Evolutionary conservation across 2,888 invertebrate genomes (phyloP).

Genomic region (Pyrocoelia pectoralis): DNA sequence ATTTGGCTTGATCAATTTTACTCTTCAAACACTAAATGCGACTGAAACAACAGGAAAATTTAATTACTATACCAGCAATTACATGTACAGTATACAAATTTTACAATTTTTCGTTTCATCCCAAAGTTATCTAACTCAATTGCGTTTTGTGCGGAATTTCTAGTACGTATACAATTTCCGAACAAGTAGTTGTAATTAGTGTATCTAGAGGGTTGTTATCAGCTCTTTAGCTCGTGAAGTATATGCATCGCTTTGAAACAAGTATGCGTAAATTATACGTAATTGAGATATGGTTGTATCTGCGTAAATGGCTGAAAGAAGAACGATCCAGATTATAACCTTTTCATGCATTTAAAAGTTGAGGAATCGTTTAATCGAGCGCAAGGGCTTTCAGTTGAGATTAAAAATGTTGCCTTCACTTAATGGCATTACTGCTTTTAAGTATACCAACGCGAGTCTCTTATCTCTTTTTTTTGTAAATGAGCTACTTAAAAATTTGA

Average conservation of each 20-base stretch:
- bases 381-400: conserved; percentile 15
- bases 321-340: neutral
- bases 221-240: conserved; percentile 2
- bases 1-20: neutral
- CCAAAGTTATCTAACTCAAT: neutral
- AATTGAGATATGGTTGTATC: no score
- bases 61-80: neutral
- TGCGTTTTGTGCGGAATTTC: neutral
- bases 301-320: neutral
- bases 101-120: neutral
- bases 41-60: neutral
- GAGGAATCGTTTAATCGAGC: conserved; percentile 18
- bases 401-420: conserved; percentile 13
- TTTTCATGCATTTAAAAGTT: conserved; percentile 9
- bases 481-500: neutral
- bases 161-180: neutral
- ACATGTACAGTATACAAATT: neutral
- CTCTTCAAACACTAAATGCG: neutral
- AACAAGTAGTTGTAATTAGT: conserved; percentile 23
- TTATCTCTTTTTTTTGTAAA: neutral
- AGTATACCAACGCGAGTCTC: neutral
- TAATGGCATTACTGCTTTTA: conserved; percentile 16
- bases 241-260: no score
- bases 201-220: conserved; percentile 17
- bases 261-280: no score